Evolutionary conservation across 2,113 vertebrate species (phyloP), one percentile per base, ranked within the genome.

Genomic region (Microcebus griseorufus): DNA sequence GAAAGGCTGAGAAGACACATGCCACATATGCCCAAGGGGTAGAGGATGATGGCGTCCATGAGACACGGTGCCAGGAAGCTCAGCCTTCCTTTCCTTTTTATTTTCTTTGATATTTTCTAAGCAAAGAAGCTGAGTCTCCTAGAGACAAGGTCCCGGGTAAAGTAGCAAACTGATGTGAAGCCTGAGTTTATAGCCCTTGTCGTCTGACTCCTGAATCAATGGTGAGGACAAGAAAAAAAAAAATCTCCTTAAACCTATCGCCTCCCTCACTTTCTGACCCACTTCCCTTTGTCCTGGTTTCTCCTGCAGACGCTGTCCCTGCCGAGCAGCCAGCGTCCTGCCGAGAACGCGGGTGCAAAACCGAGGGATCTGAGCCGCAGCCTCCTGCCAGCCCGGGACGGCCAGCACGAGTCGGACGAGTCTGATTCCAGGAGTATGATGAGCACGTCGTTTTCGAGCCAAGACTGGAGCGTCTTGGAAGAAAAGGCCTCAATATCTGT

Each of bases 301-400:
- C 34, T 60, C 42, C 64, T 91, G 42, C 95, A 99, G 98, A 95
- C 88, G 53, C 8, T 34, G 25, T 13, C 86, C 65, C 64, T 94
- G 14, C 75, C 94, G 55, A 64, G 75, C 81, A 95, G 81, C 23
- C 70, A 80, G 18, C 94, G 45, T 72, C 64, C 90, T 25, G 32
- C 53, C 45, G 78, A 93, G n/a, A 25, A 39, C 3, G 37, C 80
- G 60, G 96, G 92, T 39, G 58, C 91, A 25, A 85, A 87, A 37
- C 69, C 86, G 60, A 27, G 70, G 94, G 64, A 51, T 69, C 62
- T 88, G 82, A 88, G 72, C 64, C 90, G 29, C 53, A 75, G 65
- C 48, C 29, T 10, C n/a, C 34, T 5, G 51, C 48, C 78, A 65
- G 37, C 88, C 69, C 81, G 85, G 39, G 75, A 89, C 91, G 81